Evolutionary conservation across 2,888 invertebrate genomes (phyloP).

Genomic region (Eucera pruinosa): DNA sequence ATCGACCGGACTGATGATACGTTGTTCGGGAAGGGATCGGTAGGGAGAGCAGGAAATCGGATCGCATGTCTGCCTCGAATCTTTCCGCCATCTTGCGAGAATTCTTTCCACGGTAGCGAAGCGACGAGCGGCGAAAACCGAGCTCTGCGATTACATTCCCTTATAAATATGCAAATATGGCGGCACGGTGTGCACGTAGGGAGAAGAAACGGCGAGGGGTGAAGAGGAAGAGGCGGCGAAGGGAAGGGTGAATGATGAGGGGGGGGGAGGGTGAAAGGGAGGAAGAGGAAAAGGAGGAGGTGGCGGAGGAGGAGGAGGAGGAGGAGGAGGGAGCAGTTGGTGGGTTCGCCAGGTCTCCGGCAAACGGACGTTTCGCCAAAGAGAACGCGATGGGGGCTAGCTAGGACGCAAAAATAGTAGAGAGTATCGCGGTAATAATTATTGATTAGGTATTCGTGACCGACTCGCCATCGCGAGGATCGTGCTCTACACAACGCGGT

Average conservation of each 20-base stretch:
- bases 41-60: slow-evolving; percentile 78
- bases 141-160: slow-evolving; percentile 83
- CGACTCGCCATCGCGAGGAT: slow-evolving; percentile 72
- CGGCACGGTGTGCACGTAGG: slow-evolving; percentile 70
- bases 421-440: slow-evolving; percentile 82
- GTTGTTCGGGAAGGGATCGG: slow-evolving; percentile 60
- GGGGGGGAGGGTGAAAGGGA: slow-evolving; percentile 51
- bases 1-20: slow-evolving; percentile 72
- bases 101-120: slow-evolving; percentile 77
- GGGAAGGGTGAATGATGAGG: slow-evolving; percentile 42
- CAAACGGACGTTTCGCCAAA: slow-evolving; percentile 42
- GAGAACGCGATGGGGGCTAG: slow-evolving; percentile 59
- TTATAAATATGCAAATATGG: slow-evolving; percentile 84
- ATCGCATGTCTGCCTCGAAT: slow-evolving; percentile 84
- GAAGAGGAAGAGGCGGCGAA: slow-evolving; percentile 36
- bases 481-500: slow-evolving; percentile 57
- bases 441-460: slow-evolving; percentile 83
- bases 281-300: slow-evolving; percentile 37
- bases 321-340: slow-evolving; percentile 55
- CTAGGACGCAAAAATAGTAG: slow-evolving; percentile 77
- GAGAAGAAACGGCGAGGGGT: slow-evolving; percentile 62
- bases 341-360: slow-evolving; percentile 60
- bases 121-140: slow-evolving; percentile 82
- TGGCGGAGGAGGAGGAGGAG: slow-evolving; percentile 42
- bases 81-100: slow-evolving; percentile 83